These are phyloP conservation scores for Peromyscus maniculatus DNA, from an alignment of 2,113 vertebrate genomes.

Conservation along the genomic window DNA sequence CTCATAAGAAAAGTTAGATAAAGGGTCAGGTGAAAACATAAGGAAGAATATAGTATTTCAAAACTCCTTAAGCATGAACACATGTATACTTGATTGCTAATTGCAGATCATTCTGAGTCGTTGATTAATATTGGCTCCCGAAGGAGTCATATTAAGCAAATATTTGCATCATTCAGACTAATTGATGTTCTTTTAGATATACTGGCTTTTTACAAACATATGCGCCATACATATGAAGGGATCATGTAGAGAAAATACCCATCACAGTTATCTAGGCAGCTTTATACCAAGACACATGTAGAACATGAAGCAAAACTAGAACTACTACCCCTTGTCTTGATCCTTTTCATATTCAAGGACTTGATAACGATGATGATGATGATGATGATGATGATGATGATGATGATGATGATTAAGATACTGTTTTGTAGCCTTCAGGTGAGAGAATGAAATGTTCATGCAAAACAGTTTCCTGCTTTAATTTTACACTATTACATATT, in stretches of 20 bases:
- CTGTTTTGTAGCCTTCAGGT: not conserved
- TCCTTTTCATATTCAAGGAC: not conserved
- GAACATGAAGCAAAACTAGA: not conserved
- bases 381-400: no score
- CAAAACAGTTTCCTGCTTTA: constrained; percentile 21
- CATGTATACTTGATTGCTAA: constrained; percentile 51
- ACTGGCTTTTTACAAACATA: constrained; percentile 18
- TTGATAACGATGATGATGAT: no score
- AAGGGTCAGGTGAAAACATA: not conserved
- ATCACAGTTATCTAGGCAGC: not conserved
- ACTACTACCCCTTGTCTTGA: not conserved
- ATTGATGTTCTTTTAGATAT: constrained; percentile 61
- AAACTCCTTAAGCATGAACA: not conserved
- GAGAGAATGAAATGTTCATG: not conserved
- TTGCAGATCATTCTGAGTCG: constrained; percentile 56
- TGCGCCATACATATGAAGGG: not conserved
- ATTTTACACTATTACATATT: constrained; percentile 55
- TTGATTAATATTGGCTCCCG: constrained; percentile 70
- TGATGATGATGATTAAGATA: not conserved
- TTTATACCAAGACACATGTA: not conserved
- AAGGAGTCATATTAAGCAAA: constrained; percentile 64
- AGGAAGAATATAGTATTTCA: constrained; percentile 48
- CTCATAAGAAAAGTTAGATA: constrained; percentile 2
- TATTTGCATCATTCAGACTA: constrained; percentile 72
- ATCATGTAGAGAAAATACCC: not conserved